Evolutionary conservation across 2,113 vertebrate species (phyloP), one percentile per base, ranked within the genome.

Genomic region (Motacilla tschutschensis): DNA sequence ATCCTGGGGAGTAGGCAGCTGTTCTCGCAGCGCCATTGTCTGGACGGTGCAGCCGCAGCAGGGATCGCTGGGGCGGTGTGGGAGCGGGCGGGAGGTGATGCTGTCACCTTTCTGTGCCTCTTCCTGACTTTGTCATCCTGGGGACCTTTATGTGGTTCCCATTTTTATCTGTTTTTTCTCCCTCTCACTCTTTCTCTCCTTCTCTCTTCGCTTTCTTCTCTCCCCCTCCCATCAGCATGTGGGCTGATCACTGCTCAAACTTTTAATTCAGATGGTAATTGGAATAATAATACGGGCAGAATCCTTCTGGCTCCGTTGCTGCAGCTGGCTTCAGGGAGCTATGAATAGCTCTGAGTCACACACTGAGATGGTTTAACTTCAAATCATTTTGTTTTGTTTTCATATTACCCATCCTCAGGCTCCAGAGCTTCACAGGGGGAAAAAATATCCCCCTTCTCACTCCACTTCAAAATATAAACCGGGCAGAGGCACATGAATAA

Each of bases 251-350:
- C 95, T 96, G 96, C 96, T 97, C 97, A 96, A 97, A 97, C 97
- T 97, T 97, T 98, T 98, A 97, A 97, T 98, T 98, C 97, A 97
- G 97, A 98, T 98, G 97, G 97, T 98, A 98, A 98, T 98, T 98
- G 97, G 95, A 97, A 97, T 97, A 98, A 98, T 98, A 97, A 97
- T 96, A 98, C 94, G 95, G 97, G 97, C 96, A 96, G 96, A 97
- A 97, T 97, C 96, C 97, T 96, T 97, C 96, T 97, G 96, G 96
- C 90, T 96, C 96, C 95, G 94, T 97, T 97, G 96, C 96, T 93
- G 97, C 97, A 97, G 97, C 97, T 98, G 97, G 96, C 91, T 94
- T 95, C 95, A 85, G 95, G 77, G 92, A 81, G 96, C 97, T 98
- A 98, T 97, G 97, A 97, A 98, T 98, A 98, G 97, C 94, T 95